phyloP scores from a whole-genome alignment of 2,797 vertebrate genomes.

The Amazona finschi region DNA sequence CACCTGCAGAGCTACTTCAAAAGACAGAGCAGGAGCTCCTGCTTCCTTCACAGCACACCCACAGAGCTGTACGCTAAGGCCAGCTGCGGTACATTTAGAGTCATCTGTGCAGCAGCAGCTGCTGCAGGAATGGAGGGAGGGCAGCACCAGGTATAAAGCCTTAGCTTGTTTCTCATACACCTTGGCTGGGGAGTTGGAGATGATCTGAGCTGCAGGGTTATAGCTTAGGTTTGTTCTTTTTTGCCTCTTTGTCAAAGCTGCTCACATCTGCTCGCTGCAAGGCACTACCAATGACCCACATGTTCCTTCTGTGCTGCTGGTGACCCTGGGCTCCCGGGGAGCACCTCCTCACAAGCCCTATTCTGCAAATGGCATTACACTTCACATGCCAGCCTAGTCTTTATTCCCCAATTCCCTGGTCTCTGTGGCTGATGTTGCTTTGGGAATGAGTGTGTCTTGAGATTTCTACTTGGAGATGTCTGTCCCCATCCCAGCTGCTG shows the following conservation, averaged over 20 bases:
- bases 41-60: not conserved
- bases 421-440: not conserved
- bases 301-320: accelerated
- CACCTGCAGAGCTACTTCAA: not conserved
- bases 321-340: not conserved
- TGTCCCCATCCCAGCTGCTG: not conserved
- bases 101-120: not conserved
- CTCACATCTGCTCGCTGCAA: not conserved
- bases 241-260: not conserved
- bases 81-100: not conserved
- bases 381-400: not conserved
- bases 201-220: not conserved
- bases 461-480: not conserved
- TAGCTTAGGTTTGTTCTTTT: not conserved
- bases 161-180: not conserved
- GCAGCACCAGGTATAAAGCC: not conserved
- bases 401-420: not conserved
- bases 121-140: not conserved
- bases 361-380: not conserved
- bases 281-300: accelerated
- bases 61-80: not conserved
- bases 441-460: not conserved
- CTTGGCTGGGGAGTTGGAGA: not conserved
- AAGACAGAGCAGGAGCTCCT: not conserved
- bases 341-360: not conserved